Evolutionary conservation across 2,797 vertebrate genomes (phyloP).

Genomic region (Sebastes steindachneri): DNA sequence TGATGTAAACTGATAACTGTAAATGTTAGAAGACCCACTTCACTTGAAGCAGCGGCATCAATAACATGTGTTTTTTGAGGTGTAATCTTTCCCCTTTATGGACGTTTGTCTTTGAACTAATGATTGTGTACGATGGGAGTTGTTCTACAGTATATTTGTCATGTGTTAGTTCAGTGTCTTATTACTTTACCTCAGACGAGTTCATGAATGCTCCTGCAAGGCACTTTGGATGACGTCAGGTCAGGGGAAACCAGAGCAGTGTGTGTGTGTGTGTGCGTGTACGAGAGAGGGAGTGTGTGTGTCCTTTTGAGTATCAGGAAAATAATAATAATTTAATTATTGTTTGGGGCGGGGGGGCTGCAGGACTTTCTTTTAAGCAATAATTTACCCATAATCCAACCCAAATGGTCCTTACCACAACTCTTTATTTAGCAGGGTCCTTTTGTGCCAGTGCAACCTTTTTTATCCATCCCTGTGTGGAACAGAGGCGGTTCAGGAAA

Average conservation of each 20-base stretch:
- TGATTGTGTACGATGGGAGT: conserved; percentile 34
- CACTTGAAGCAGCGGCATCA: conserved; percentile 41
- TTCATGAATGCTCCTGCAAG: conserved; percentile 43
- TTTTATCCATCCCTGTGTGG: neutral
- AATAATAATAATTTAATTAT: neutral
- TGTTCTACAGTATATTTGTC: conserved; percentile 36
- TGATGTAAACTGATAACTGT: conserved; percentile 47
- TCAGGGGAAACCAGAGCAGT: conserved; percentile 21
- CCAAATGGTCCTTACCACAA: neutral
- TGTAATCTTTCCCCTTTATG: conserved; percentile 22
- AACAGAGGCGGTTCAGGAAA: neutral
- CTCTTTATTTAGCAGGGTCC: conserved; percentile 13
- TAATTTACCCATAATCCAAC: conserved; percentile 49
- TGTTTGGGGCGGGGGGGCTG: neutral
- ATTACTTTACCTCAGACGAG: conserved; percentile 67
- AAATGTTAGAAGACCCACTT: conserved; percentile 50
- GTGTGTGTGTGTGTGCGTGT: neutral
- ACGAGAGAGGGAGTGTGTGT: neutral
- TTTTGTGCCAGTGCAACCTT: conserved; percentile 9
- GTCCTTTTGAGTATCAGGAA: conserved; percentile 29
- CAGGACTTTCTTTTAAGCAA: conserved; percentile 66
- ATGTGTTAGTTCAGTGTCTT: conserved; percentile 44
- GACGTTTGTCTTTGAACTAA: conserved; percentile 31
- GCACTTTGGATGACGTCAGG: conserved; percentile 43
- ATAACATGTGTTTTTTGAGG: conserved; percentile 25